phyloP scores from a whole-genome alignment of 2,113 vertebrate genomes.

The Tinamus guttatus region DNA sequence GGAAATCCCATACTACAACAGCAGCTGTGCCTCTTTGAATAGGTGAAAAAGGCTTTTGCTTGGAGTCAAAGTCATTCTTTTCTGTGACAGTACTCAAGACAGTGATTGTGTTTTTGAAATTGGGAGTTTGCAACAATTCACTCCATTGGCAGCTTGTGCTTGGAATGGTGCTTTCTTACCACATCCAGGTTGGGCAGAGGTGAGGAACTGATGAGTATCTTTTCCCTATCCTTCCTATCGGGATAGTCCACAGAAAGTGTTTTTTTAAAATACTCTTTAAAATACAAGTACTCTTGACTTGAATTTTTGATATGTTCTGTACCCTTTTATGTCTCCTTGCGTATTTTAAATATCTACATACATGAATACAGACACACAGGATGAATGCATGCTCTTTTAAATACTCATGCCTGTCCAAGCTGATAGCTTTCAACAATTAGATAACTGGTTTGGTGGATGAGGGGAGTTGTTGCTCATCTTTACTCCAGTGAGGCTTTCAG shows the following conservation, averaged over 20 bases:
- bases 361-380: neutral
- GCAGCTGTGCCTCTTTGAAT: neutral
- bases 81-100: neutral
- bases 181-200: neutral
- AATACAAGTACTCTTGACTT: neutral
- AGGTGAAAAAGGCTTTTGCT: neutral
- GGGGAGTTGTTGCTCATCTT: neutral
- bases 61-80: neutral
- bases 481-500: neutral
- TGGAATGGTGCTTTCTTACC: neutral
- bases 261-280: neutral
- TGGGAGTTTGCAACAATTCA: neutral
- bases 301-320: neutral
- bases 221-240: neutral
- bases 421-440: neutral
- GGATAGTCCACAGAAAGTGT: neutral
- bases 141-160: neutral
- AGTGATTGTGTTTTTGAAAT: neutral
- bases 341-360: neutral
- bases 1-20: neutral
- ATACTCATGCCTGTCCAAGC: neutral
- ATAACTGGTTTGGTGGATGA: neutral
- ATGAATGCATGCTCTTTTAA: neutral
- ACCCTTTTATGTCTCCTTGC: neutral
- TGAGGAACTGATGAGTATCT: neutral